Conservation (phyloP, 2,797 vertebrate genomes). For the Varecia variegata region DNA sequence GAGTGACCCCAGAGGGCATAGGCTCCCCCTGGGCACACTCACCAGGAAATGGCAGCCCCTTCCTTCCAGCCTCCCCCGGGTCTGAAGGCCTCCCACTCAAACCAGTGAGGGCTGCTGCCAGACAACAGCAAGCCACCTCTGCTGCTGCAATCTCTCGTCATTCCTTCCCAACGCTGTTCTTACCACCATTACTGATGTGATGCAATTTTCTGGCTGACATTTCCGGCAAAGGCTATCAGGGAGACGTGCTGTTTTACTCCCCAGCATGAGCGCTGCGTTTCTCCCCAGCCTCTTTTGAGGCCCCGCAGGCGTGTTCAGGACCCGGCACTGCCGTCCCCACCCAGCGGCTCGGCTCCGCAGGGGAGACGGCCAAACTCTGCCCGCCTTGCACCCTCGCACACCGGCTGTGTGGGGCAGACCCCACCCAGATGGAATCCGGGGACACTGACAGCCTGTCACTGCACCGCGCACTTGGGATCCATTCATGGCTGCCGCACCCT, state of each 20-base stretch:
- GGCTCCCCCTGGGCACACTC: rapidly evolving
- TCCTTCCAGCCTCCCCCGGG: no score
- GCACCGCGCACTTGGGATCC: no score
- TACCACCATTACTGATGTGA: not conserved
- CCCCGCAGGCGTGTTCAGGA: not conserved
- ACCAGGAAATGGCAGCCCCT: no score
- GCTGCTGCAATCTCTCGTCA: conserved; percentile 45
- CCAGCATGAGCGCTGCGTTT: conserved; percentile 50
- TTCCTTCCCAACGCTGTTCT: conserved; percentile 61
- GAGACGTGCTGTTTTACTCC: not conserved
- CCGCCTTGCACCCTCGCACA: no score
- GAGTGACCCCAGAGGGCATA: not conserved
- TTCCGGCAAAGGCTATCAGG: conserved; percentile 70
- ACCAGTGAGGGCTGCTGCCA: no score
- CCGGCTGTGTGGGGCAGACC: no score
- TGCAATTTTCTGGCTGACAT: conserved; percentile 70
- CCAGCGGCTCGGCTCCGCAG: no score
- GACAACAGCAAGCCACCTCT: not conserved
- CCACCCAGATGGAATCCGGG: not conserved
- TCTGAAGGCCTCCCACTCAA: no score
- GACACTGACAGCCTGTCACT: not conserved
- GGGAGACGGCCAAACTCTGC: no score
- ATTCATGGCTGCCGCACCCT: no score
- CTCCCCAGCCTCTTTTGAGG: conserved; percentile 61
- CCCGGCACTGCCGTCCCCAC: conserved; percentile 7